Evolutionary conservation across 2,888 invertebrate species (phyloP).

Genomic region (Lithophane semibrunnea): DNA sequence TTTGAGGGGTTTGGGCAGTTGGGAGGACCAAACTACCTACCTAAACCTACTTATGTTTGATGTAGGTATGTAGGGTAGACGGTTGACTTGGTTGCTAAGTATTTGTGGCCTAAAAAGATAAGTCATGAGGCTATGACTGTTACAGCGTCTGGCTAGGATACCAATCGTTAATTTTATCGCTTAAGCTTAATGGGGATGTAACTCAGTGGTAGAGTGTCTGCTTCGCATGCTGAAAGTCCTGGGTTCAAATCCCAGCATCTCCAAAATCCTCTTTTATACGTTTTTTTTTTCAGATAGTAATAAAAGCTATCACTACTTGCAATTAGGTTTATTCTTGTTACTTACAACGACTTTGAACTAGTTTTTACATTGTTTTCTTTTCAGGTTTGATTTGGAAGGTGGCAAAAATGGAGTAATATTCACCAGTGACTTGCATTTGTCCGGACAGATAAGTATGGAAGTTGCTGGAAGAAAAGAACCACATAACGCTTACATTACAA

Average conservation of each 20-base stretch:
- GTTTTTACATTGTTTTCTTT: constrained; percentile 33
- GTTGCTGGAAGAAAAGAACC: constrained; percentile 76
- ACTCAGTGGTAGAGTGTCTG: constrained; percentile 91
- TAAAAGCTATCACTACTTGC: no score
- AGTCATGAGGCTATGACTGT: background rate
- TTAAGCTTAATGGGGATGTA: constrained; percentile 79
- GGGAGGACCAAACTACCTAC: no score
- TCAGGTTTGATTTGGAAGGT: constrained; percentile 79
- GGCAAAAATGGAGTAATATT: constrained; percentile 81
- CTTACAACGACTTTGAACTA: background rate
- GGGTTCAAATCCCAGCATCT: constrained; percentile 92
- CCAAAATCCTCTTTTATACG: constrained; percentile 75
- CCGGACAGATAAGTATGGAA: constrained; percentile 81
- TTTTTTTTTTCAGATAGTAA: background rate
- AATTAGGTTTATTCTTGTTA: background rate
- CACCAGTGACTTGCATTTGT: constrained; percentile 82
- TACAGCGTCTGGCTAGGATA: background rate
- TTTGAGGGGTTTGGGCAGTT: background rate
- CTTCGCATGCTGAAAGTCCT: constrained; percentile 93
- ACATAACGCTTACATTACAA: constrained; percentile 77
- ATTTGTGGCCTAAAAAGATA: background rate
- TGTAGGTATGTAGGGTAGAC: background rate
- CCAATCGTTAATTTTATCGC: rapidly evolving
- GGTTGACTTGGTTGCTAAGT: background rate
- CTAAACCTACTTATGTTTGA: background rate